phyloP scores from a whole-genome alignment of 2,888 invertebrate genomes.

The Ophion ellenae region DNA sequence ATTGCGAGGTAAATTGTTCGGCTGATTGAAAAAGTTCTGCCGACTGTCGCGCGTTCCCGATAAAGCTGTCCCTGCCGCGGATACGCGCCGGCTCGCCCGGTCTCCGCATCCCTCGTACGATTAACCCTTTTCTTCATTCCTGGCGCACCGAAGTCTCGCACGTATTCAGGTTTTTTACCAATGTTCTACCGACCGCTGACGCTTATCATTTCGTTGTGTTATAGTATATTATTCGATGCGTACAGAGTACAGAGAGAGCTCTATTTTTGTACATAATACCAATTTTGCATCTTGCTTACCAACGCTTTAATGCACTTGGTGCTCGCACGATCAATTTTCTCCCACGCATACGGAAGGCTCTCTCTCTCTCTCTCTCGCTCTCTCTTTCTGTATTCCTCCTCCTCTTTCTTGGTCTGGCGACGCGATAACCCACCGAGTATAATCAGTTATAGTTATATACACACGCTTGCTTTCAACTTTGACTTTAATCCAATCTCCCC shows the following conservation, averaged over 20 bases:
- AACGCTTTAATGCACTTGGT: slow-evolving; percentile 1
- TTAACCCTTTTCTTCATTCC: too few species aligned
- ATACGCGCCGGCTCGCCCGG: too few species aligned
- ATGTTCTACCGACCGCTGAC: too few species aligned
- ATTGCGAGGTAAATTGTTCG: slow-evolving; percentile 28
- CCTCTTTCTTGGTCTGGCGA: slow-evolving; percentile 5
- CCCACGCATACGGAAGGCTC: slow-evolving; percentile 48
- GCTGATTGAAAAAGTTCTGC: slow-evolving; percentile 12
- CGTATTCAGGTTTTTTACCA: too few species aligned
- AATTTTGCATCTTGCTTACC: slow-evolving; percentile 10
- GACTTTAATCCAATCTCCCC: slow-evolving; percentile 67
- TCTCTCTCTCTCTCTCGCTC: slow-evolving; percentile 2
- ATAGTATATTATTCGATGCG: too few species aligned
- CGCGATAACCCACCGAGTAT: slow-evolving; percentile 55
- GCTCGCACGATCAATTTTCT: slow-evolving; percentile 49
- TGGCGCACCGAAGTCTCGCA: too few species aligned
- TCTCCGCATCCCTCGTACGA: too few species aligned
- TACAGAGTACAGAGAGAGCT: background rate
- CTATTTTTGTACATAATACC: slow-evolving; percentile 15
- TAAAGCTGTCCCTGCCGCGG: too few species aligned
- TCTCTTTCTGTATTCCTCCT: too few species aligned
- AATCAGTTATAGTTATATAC: slow-evolving; percentile 69
- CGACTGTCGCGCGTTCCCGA: background rate
- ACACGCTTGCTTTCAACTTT: slow-evolving; percentile 64
- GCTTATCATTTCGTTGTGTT: too few species aligned